phyloP scores from a whole-genome alignment of 2,113 vertebrate genomes.

The Symphodus melops region DNA sequence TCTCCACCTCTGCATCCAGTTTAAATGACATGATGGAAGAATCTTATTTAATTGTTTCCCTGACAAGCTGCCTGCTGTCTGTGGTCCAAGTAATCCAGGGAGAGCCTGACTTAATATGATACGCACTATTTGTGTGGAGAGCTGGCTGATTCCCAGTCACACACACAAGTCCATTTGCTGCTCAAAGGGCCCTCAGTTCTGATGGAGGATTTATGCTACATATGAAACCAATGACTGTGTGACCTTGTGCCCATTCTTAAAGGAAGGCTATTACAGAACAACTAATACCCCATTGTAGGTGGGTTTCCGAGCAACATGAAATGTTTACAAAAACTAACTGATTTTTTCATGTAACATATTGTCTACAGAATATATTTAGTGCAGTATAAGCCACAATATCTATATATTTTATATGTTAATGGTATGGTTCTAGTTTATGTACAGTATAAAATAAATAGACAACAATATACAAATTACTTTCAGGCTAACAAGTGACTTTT shows the following conservation, averaged over 20 bases:
- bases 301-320: slow-evolving; percentile 9
- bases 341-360: no score
- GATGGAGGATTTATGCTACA: slow-evolving; percentile 32
- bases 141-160: neutral
- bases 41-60: slow-evolving; percentile 13
- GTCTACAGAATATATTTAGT: no score
- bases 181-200: slow-evolving; percentile 17
- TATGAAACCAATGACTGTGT: slow-evolving; percentile 31
- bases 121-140: neutral
- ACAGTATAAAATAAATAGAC: no score
- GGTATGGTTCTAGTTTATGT: no score
- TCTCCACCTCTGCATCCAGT: neutral
- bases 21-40: slow-evolving; percentile 21
- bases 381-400: no score
- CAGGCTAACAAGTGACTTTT: no score
- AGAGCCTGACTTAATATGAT: slow-evolving; percentile 35
- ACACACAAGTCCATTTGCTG: slow-evolving; percentile 42
- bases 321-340: no score
- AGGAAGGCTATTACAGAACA: neutral
- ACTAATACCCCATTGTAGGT: neutral
- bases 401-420: no score
- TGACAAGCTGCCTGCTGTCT: slow-evolving; percentile 15
- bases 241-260: slow-evolving; percentile 6
- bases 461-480: no score
- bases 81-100: slow-evolving; percentile 17